Base-by-base conservation (phyloP, 2,113 vertebrate species). In the Sorex fumeus region DNA sequence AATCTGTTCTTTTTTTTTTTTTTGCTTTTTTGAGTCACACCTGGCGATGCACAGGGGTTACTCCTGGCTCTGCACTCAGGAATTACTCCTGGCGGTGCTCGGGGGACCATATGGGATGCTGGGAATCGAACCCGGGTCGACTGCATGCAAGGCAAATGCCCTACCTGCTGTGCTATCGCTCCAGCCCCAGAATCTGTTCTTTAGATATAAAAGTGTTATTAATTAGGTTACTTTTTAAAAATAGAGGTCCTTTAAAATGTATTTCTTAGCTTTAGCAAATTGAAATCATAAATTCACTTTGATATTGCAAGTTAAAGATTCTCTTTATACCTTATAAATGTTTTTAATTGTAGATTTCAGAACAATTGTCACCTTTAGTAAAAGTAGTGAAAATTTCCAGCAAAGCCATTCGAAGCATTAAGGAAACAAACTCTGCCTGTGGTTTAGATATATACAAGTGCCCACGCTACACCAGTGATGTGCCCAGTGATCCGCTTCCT, bases 181-280 rank as follows among this genome's bases (percentile, higher is more conserved):
- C n/a, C n/a, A n/a, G n/a, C n/a, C n/a, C n/a, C n/a, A 79, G 47
- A 76, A 84, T 80, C 60, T 83, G 16, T 45, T 87, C 34, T 70
- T 81, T 84, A 16, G 27, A 82, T 30, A 83, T 76, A 77, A 47
- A 87, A 82, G n/a, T 93, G 75, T 77, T 21, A 79, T 71, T 84
- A 77, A 70, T 32, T 25, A 34, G 12, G 16, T 66, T 66, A 66
- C 21, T 66, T 66, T 66, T 66, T 1, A 60, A 40, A 40, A 40
- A 40, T 40, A 40, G 7, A 40, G 40, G 40, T 40, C 40, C 40
- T 7, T 40, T 40, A 4, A 40, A 40, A 40, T 4, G 7, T 60
- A 60, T 82, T 50, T 71, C 28, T 76, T 72, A 70, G 30, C 89
- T 2, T 60, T 77, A 92, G 70, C 45, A 70, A 64, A 89, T 70